A percentile compares a stretch with the other conserved stretches of the same genome.
phyloP scores from a whole-genome alignment of 2,888 invertebrate genomes.

The Dolichomitus sp. region DNA sequence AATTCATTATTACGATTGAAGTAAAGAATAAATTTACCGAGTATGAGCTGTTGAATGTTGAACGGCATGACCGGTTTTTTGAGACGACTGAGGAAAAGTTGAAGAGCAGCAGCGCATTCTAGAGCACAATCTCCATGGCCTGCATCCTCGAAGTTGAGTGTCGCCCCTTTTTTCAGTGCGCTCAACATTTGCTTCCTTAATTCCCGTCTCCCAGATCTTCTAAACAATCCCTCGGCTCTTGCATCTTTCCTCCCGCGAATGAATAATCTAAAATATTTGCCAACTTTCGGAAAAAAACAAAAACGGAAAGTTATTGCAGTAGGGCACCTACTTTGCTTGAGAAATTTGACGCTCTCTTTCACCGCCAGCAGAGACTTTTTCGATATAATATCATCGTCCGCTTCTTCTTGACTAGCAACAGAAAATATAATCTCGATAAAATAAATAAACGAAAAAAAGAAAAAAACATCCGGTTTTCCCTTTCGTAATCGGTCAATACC shows the following conservation, averaged over 20 bases:
- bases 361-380: slow-evolving; percentile 85
- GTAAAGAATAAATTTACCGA: slow-evolving; percentile 79
- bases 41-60: slow-evolving; percentile 86
- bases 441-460: slow-evolving; percentile 7
- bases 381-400: slow-evolving; percentile 84
- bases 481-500: background rate
- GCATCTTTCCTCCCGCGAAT: slow-evolving; percentile 73
- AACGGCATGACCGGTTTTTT: slow-evolving; percentile 86
- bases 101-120: slow-evolving; percentile 86
- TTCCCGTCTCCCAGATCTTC: slow-evolving; percentile 74
- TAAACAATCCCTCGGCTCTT: slow-evolving; percentile 79
- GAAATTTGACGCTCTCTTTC: slow-evolving; percentile 82
- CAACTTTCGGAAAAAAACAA: background rate
- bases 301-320: too few relatives aligned
- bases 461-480: slow-evolving; percentile 11
- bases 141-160: slow-evolving; percentile 71
- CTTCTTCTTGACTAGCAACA: slow-evolving; percentile 69
- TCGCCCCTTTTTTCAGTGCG: slow-evolving; percentile 77
- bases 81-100: slow-evolving; percentile 83
- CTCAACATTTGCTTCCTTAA: slow-evolving; percentile 75
- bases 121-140: slow-evolving; percentile 74
- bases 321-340: slow-evolving; percentile 86
- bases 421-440: background rate
- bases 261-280: background rate
- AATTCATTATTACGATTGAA: background rate